phyloP scores from a whole-genome alignment of 2,113 vertebrate species.

The Myodes glareolus region DNA sequence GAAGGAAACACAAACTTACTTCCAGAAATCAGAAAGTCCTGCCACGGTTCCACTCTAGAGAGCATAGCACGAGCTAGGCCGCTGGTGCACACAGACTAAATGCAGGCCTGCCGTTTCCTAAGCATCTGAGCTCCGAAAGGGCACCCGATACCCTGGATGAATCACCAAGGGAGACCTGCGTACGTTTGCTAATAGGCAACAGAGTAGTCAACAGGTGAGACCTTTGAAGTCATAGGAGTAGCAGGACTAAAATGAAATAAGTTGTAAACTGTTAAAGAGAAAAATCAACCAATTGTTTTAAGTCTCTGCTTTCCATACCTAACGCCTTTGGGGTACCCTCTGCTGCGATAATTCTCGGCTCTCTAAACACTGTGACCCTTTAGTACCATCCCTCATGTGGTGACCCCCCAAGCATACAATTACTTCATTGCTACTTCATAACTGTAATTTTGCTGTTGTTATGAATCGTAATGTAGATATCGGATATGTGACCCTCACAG shows the following conservation, averaged over 20 bases:
- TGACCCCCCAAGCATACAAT: not conserved
- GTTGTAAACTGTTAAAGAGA: not conserved
- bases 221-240: slow-evolving; percentile 14
- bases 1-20: not conserved
- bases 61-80: not conserved
- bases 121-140: not conserved
- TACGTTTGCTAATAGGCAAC: not conserved
- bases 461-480: not conserved
- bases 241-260: slow-evolving; percentile 1
- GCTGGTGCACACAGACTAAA: not conserved
- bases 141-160: not conserved
- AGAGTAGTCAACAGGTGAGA: not conserved
- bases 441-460: not conserved
- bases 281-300: not conserved
- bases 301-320: not conserved
- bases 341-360: not conserved
- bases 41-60: not conserved
- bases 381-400: not conserved
- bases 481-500: not conserved
- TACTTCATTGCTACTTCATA: not conserved
- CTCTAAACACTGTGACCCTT: not conserved
- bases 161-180: not conserved
- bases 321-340: not conserved
- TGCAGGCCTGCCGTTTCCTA: not conserved
- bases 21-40: not conserved